Percentiles rank a stretch among this genome's conserved stretches.
phyloP scores from a whole-genome alignment of 2,888 invertebrate genomes.

The Campopleginae sp. region DNA sequence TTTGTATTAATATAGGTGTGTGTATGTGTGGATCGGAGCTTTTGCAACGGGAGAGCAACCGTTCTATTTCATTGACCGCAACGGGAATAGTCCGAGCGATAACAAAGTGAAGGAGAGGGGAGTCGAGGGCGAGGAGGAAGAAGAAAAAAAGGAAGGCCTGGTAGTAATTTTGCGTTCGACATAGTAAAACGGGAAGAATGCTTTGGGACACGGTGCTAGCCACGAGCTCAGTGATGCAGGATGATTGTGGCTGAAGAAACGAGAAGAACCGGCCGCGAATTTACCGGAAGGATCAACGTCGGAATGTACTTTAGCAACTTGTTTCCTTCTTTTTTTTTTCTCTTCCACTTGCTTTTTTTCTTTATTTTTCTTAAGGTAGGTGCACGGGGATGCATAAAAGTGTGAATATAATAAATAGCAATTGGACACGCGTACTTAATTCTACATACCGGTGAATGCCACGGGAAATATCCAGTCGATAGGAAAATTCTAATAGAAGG shows the following conservation, averaged over 20 bases:
- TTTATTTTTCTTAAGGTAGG: conserved; percentile 27
- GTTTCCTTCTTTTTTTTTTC: neutral
- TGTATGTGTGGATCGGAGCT: neutral
- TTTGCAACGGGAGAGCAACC: conserved; percentile 55
- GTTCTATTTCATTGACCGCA: conserved; percentile 68
- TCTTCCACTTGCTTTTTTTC: neutral
- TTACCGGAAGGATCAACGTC: conserved; percentile 62
- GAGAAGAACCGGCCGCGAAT: conserved; percentile 61
- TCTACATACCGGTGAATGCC: conserved; percentile 21
- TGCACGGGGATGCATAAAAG: conserved; percentile 18
- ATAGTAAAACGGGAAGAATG: conserved; percentile 47
- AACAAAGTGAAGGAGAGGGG: conserved; percentile 21
- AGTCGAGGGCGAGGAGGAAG: neutral
- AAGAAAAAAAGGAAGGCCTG: neutral
- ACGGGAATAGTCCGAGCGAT: conserved; percentile 58
- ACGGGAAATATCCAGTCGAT: conserved; percentile 14
- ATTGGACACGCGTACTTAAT: conserved; percentile 40
- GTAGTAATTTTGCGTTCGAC: conserved; percentile 54
- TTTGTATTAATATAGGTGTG: neutral
- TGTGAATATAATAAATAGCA: conserved; percentile 16
- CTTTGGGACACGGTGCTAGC: neutral
- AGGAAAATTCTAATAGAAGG: neutral
- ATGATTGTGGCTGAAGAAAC: conserved; percentile 18
- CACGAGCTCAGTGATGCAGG: conserved; percentile 59
- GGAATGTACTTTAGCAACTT: conserved; percentile 55